Conservation (phyloP, 2,113 vertebrate genomes). For the Phyllostomus hastatus region DNA sequence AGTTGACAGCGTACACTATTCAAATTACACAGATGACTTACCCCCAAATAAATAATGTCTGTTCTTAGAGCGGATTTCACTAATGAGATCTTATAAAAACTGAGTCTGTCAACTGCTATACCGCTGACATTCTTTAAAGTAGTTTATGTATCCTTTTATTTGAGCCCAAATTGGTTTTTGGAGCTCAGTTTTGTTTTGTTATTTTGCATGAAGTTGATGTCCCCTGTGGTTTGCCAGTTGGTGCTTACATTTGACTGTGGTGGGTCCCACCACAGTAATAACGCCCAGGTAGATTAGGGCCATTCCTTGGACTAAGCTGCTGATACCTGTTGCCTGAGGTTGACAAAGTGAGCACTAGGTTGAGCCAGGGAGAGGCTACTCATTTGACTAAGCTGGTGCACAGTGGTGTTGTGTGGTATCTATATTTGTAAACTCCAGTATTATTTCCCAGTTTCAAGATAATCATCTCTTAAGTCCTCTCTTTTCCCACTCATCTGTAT, state of each 20-base stretch:
- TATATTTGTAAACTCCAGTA: not conserved
- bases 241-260: not conserved
- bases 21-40: slow-evolving; percentile 48
- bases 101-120: slow-evolving; percentile 37
- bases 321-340: not conserved
- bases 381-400: not conserved
- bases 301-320: not conserved
- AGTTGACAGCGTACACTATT: slow-evolving; percentile 37
- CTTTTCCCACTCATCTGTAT: not conserved
- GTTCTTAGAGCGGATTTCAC: not conserved
- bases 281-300: not conserved
- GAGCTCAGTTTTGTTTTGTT: slow-evolving; percentile 2
- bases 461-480: not conserved
- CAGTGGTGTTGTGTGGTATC: not conserved
- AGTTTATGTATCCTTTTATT: not conserved
- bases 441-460: not conserved
- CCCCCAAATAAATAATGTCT: slow-evolving; percentile 40
- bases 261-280: not conserved
- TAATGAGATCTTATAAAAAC: not conserved
- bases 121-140: slow-evolving; percentile 19
- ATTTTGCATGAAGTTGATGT: not conserved
- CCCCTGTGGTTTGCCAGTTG: not conserved
- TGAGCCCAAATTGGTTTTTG: slow-evolving; percentile 6
- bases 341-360: not conserved
- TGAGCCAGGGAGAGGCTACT: not conserved